phyloP scores from a whole-genome alignment of 1,140 invertebrate species.

The Chrysoperla carnea region DNA sequence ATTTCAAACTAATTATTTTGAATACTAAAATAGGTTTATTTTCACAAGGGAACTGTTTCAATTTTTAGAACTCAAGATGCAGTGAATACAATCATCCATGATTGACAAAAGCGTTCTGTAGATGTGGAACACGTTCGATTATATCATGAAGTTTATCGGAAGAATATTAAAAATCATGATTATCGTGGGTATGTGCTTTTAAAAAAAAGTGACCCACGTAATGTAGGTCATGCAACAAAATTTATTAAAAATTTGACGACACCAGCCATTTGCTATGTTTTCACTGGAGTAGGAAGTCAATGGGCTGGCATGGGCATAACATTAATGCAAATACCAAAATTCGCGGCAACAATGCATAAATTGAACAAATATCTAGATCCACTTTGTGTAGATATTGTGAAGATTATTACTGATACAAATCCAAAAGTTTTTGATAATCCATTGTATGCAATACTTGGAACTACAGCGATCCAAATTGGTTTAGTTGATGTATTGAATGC shows the following conservation, averaged over 20 bases:
- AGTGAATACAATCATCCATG: constrained; percentile 44
- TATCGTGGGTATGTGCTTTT: constrained; percentile 36
- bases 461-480: constrained; percentile 60
- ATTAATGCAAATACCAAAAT: constrained; percentile 44
- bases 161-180: background rate
- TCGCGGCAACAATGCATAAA: constrained; percentile 50
- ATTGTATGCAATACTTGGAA: constrained; percentile 48
- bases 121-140: constrained; percentile 35
- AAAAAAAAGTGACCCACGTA: constrained; percentile 20
- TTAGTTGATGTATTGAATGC: constrained; percentile 49
- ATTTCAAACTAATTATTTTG: no score
- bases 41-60: no score
- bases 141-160: constrained; percentile 22
- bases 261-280: constrained; percentile 70
- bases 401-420: constrained; percentile 38
- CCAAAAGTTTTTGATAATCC: constrained; percentile 38
- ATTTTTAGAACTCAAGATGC: constrained; percentile 31
- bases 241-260: constrained; percentile 38
- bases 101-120: constrained; percentile 34
- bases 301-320: constrained; percentile 67
- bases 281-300: constrained; percentile 81
- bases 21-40: no score
- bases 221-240: constrained; percentile 10
- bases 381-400: constrained; percentile 37
- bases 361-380: constrained; percentile 29